These are phyloP conservation scores for Tenrec ecaudatus DNA, from an alignment of 2,113 vertebrate genomes.

Conservation along the genomic window DNA sequence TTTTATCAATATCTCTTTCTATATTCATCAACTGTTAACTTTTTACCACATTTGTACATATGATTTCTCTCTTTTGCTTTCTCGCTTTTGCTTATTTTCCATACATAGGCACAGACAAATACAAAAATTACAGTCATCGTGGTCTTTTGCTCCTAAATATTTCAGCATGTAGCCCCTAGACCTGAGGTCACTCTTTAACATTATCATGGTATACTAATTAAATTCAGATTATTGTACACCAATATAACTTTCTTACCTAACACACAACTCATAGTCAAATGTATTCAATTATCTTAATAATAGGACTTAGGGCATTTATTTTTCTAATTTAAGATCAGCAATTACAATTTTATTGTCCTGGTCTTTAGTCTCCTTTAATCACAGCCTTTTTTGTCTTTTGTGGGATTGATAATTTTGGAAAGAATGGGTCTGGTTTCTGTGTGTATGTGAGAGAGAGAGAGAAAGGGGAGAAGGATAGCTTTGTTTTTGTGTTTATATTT, in stretches of 20 bases:
- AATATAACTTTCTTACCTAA: background rate
- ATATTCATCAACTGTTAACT: background rate
- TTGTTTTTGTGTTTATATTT: background rate
- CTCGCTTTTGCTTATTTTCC: background rate
- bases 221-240: background rate
- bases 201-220: background rate
- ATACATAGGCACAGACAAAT: background rate
- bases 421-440: background rate
- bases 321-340: background rate
- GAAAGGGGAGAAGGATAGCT: background rate
- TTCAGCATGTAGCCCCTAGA: background rate
- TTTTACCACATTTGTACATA: background rate
- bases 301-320: background rate
- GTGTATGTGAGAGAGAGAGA: too few relatives aligned
- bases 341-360: background rate
- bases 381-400: background rate
- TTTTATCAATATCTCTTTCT: background rate
- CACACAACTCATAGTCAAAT: background rate
- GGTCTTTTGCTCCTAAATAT: background rate
- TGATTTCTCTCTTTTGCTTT: background rate
- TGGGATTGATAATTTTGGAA: background rate
- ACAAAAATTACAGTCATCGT: background rate
- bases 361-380: background rate
- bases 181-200: background rate
- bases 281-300: background rate